Base-by-base conservation (phyloP, 2,888 invertebrate genomes). In the Caenorhabditis sp. region DNA sequence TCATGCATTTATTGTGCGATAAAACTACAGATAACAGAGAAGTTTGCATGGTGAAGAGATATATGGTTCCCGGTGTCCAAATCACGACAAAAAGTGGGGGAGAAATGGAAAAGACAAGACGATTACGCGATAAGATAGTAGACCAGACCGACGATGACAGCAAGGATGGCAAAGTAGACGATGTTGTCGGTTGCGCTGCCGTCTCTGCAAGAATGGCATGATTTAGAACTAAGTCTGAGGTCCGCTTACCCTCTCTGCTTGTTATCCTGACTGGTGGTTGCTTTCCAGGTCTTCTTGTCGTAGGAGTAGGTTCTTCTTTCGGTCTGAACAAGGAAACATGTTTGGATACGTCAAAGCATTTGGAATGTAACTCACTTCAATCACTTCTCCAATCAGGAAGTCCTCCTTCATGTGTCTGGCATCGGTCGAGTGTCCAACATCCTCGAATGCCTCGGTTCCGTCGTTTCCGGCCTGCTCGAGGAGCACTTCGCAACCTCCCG, bases 401-500 rank as follows among this genome's bases (percentile, higher is more conserved):
- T 88, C 84, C 20, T 87, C 85, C 70, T 80, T 82, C 89, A 89
- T 88, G 27, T 83, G 62, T 2, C 89, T 77, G 4, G 89, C 89
- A 66, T 89, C 89, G 1, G 87, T 87, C 2, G 87, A 87, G 70
- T 89, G 89, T 17, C 89, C 89, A 37, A 89, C 85, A 62, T 89
- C 89, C 61, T 89, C 88, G 70, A 88, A 89, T 9, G 86, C 84
- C 58, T 89, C 89, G 24, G 89, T 89, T 39, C 85, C 84, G 58
- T 89, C 89, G 27, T 81, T 73, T 50, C 89, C 89, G 24, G 88
- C 89, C 56, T 88, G 87, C 78, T 89, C 89, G 50, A 89, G 81
- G 24, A 89, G 81, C 37, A 89, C 89, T 70, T 89, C 89, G 45
- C 86, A 87, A 26, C 89, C 89, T 70, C 89, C 89, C 50, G 88